phyloP scores from a whole-genome alignment of 2,113 vertebrate genomes.

The Aix galericulata region DNA sequence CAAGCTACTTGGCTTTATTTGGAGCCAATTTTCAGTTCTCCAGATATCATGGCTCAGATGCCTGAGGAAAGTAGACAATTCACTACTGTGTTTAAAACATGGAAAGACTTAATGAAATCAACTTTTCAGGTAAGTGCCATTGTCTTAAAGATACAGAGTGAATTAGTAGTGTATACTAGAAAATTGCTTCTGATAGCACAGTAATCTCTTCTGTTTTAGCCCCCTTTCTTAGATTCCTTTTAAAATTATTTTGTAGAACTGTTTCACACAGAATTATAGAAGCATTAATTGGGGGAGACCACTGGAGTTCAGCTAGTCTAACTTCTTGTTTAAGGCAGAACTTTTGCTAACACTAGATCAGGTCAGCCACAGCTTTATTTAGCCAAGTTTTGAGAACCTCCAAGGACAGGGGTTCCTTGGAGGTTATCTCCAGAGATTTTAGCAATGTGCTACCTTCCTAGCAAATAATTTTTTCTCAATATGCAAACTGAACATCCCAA shows the following conservation, averaged over 20 bases:
- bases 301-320: background rate
- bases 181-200: background rate
- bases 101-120: conserved; percentile 84
- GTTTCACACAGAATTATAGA: background rate
- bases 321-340: background rate
- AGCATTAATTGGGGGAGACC: background rate
- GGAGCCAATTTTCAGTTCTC: conserved; percentile 90
- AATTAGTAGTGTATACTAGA: background rate
- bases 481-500: background rate
- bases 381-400: background rate
- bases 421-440: background rate
- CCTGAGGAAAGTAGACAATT: conserved; percentile 86
- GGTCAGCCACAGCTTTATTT: background rate
- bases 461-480: background rate
- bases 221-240: background rate
- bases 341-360: background rate
- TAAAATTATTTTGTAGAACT: background rate
- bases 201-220: background rate
- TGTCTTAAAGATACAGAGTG: background rate
- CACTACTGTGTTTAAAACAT: conserved; percentile 83
- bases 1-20: conserved; percentile 89
- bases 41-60: conserved; percentile 90
- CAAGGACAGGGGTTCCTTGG: background rate
- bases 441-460: background rate
- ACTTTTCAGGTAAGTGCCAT: conserved; percentile 75